Evolutionary conservation across 2,888 invertebrate species (phyloP), one percentile per base, ranked within the genome.

Genomic region (Ecdyonurus torrentis): DNA sequence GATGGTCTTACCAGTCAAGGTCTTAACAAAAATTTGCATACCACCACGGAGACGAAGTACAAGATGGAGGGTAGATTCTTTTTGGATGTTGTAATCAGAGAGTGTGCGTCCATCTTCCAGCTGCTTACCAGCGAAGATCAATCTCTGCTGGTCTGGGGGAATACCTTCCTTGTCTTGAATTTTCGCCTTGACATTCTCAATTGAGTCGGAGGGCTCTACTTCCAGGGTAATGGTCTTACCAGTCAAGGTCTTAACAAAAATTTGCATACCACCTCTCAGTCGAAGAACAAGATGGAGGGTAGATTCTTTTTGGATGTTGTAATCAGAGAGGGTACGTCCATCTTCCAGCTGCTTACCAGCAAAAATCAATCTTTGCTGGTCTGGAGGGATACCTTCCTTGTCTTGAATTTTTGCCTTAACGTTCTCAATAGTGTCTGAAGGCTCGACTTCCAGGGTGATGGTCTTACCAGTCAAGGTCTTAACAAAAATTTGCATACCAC

Each of bases 401-500:
- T 79, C 78, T 63, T 72, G 71, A 62, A 74, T 74, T 66, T 74
- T 74, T 1, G 74, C 71, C 68, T 79, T 79, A n/a, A 79, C 78
- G 71, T 79, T 78, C 68, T 79, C 79, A 66, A 79, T 79, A 0
- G 78, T 77, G 68, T 81, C 79, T 18, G 77, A 76, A 20, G 79
- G 74, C 67, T 81, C 80, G 1, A 77, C 76, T 67, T 77, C 76
- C 19, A 76, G 67, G 18, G 77, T 76, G 64, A 78, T 78, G 61
- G 78, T 79, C 69, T 79, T 80, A 20, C 78, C 78, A 24, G 78
- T 79, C 2, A 79, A 69, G n/a, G 79, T 79, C 68, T 79, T 80
- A 55, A 80, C 78, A 67, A 79, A 83, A 69, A 83, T 83, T 74
- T 83, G 81, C 80, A 79, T 79, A 68, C 84, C 85, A 69, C 85